Conservation (phyloP, 2,888 invertebrate genomes). For the Drosophila mayaguana region DNA sequence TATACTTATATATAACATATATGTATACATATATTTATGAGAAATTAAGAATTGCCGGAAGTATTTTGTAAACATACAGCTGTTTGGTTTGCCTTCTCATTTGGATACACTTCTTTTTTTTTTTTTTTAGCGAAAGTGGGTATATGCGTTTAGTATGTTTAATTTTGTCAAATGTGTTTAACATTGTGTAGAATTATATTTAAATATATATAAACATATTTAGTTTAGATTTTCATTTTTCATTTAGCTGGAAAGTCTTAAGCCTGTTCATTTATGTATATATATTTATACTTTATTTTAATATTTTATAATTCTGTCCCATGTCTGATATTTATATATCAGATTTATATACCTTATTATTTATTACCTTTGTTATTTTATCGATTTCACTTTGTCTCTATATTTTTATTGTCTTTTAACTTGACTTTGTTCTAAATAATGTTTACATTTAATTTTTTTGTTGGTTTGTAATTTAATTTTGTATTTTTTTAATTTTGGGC, state of each 20-base stretch:
- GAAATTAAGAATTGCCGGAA: background rate
- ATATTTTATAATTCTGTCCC: no score
- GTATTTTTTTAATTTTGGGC: constrained; percentile 34
- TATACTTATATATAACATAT: background rate
- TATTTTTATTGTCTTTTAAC: no score
- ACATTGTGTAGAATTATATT: no score
- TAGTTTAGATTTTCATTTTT: background rate
- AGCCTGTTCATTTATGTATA: background rate
- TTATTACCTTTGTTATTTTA: background rate
- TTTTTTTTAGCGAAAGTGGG: background rate
- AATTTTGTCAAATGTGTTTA: background rate
- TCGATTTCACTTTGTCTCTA: constrained; percentile 20
- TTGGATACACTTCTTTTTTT: background rate
- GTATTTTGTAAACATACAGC: background rate
- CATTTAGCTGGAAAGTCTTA: background rate
- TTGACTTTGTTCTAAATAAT: constrained; percentile 29
- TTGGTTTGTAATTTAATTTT: constrained; percentile 23
- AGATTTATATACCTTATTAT: no score
- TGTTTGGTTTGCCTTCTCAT: background rate
- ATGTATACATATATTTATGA: background rate
- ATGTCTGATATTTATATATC: background rate
- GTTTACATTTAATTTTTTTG: constrained; percentile 38
- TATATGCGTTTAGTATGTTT: background rate
- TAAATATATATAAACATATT: background rate
- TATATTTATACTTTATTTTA: background rate